Conservation (phyloP, 2,797 vertebrate genomes). For the Rhinoraja longicauda region DNA sequence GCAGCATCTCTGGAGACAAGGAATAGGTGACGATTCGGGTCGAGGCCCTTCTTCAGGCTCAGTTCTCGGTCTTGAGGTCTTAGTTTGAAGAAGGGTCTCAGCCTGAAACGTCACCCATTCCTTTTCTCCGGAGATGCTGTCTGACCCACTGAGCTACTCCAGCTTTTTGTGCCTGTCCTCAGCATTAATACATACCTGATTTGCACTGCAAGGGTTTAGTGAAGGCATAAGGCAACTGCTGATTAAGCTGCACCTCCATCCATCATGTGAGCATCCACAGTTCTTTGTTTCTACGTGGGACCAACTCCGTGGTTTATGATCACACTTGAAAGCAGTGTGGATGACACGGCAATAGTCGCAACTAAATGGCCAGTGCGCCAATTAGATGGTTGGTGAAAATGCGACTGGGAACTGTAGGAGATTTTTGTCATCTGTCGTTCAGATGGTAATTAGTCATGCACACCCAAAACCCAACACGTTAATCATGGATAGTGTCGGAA, state of each 20-base stretch:
- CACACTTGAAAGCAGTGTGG: neutral
- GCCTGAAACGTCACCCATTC: no score
- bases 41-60: no score
- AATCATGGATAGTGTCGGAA: neutral
- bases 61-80: no score
- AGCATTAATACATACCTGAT: neutral
- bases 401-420: neutral
- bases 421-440: neutral
- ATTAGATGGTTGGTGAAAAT: neutral
- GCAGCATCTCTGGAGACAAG: no score
- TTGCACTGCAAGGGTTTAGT: neutral
- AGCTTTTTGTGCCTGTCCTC: no score
- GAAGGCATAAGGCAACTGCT: neutral
- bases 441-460: slow-evolving; percentile 18
- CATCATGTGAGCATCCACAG: no score
- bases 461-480: slow-evolving; percentile 20
- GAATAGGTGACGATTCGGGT: no score
- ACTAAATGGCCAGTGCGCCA: neutral
- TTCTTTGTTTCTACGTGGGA: neutral
- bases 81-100: no score
- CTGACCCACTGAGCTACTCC: no score
- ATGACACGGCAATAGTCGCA: neutral
- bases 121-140: no score
- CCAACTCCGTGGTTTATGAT: neutral
- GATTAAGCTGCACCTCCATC: neutral